Percentiles rank a stretch among this genome's conserved stretches.
Evolutionary conservation across 2,113 vertebrate genomes (phyloP).

Genomic region (Seriola aureovittata): DNA sequence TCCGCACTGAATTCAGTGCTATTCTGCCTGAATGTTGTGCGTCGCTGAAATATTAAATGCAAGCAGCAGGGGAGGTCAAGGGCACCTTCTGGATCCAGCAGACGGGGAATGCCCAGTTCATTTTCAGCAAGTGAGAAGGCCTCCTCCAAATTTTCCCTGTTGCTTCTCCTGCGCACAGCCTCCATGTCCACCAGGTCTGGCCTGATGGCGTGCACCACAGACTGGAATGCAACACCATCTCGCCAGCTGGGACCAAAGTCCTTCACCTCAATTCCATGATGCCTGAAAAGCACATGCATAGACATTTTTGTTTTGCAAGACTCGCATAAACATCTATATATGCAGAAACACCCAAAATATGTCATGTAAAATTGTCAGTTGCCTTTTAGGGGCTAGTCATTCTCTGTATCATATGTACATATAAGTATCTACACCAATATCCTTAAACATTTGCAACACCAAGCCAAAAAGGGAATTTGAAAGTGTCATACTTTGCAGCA

Average conservation of each 20-base stretch:
- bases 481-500: slow-evolving; percentile 88
- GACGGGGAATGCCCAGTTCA: slow-evolving; percentile 94
- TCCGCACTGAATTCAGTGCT: background rate
- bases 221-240: slow-evolving; percentile 93
- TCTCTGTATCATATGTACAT: background rate
- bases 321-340: background rate
- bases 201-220: slow-evolving; percentile 92
- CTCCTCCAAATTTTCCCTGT: slow-evolving; percentile 93
- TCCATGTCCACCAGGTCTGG: slow-evolving; percentile 96
- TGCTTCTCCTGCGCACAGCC: slow-evolving; percentile 86
- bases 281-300: slow-evolving; percentile 76
- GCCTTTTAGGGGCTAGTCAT: background rate
- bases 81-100: slow-evolving; percentile 96
- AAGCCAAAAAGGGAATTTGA: background rate
- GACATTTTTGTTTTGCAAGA: background rate
- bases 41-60: background rate
- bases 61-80: slow-evolving; percentile 6
- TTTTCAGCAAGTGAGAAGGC: slow-evolving; percentile 94
- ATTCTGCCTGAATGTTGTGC: background rate
- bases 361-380: background rate
- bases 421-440: background rate
- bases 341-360: background rate
- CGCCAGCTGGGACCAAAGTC: slow-evolving; percentile 98
- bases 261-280: slow-evolving; percentile 92
- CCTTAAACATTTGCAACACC: background rate